Evolutionary conservation across 2,797 vertebrate species (phyloP).

Genomic region (Pseudomugil tenellus): DNA sequence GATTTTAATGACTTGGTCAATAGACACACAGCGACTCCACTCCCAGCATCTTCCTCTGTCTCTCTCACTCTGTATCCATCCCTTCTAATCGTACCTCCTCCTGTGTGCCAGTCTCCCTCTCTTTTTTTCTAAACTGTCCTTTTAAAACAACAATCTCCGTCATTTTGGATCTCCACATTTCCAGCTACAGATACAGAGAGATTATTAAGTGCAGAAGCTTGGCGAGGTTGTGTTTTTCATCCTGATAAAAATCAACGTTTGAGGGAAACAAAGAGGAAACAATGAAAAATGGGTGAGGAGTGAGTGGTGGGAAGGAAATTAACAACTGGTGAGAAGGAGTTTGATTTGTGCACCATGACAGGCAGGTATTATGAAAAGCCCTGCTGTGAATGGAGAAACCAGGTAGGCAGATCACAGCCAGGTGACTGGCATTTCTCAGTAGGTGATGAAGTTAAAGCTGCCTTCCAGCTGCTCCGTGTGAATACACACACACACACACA

Average conservation of each 20-base stretch:
- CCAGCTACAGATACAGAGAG: constrained; percentile 2
- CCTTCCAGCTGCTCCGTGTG: constrained; percentile 43
- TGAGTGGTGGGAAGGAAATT: constrained; percentile 50
- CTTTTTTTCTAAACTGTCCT: constrained; percentile 7
- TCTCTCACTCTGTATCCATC: constrained; percentile 30
- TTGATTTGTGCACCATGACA: constrained; percentile 49
- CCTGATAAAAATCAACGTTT: constrained; percentile 11
- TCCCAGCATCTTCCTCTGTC: constrained; percentile 47
- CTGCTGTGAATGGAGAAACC: constrained; percentile 59
- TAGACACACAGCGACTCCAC: constrained; percentile 58
- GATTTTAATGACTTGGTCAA: constrained; percentile 76
- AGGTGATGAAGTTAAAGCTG: constrained; percentile 64
- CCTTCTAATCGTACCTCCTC: constrained; percentile 24
- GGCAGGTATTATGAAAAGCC: constrained; percentile 56
- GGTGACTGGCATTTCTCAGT: constrained; percentile 61
- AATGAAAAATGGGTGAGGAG: constrained; percentile 6
- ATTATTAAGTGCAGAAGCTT: constrained; percentile 18
- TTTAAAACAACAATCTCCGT: constrained; percentile 26
- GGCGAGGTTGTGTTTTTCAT: background rate
- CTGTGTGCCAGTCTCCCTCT: background rate
- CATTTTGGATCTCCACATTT: constrained; percentile 4
- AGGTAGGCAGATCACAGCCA: constrained; percentile 59
- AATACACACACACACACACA: constrained; percentile 23
- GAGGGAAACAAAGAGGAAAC: constrained; percentile 43
- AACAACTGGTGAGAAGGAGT: constrained; percentile 40